These are phyloP conservation scores for Drosophila pandora DNA, from an alignment of 1,140 invertebrate species.

Conservation along the genomic window DNA sequence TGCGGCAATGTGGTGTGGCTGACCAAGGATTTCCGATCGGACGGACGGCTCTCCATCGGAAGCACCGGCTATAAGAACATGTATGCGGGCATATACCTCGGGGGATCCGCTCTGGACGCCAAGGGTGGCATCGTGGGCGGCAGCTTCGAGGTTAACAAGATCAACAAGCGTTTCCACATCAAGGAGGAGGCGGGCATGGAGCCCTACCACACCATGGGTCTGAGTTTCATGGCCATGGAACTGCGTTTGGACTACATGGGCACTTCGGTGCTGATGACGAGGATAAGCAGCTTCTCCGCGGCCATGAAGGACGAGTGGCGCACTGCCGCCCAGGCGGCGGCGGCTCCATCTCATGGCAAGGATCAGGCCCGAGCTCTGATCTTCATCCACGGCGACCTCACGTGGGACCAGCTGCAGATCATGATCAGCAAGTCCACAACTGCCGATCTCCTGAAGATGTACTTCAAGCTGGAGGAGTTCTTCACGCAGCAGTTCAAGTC, in stretches of 20 bases:
- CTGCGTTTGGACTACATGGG: constrained; percentile 98
- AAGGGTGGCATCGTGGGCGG: constrained; percentile 98
- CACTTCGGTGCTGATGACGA: constrained; percentile 94
- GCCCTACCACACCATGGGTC: constrained; percentile 94
- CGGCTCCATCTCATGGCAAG: constrained; percentile 33
- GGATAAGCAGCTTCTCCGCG: constrained; percentile 92
- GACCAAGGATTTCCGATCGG: constrained; percentile 94
- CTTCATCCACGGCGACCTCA: constrained; percentile 95
- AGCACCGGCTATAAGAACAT: constrained; percentile 97
- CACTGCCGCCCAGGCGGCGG: constrained; percentile 79
- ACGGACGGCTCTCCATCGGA: constrained; percentile 96
- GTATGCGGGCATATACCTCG: constrained; percentile 94
- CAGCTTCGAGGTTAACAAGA: constrained; percentile 94
- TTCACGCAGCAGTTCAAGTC: constrained; percentile 98
- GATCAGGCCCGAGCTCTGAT: constrained; percentile 88
- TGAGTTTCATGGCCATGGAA: constrained; percentile 93
- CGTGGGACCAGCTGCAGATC: constrained; percentile 95
- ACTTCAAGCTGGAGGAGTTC: constrained; percentile 97
- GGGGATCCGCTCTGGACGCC: constrained; percentile 95
- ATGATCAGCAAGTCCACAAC: constrained; percentile 98
- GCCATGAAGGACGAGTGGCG: constrained; percentile 94
- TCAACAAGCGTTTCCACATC: constrained; percentile 94
- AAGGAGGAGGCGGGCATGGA: constrained; percentile 94
- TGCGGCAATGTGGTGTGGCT: constrained; percentile 98
- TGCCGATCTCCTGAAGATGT: constrained; percentile 98